Evolutionary conservation across 2,113 vertebrate genomes (phyloP).

Genomic region (Jacana jacana): DNA sequence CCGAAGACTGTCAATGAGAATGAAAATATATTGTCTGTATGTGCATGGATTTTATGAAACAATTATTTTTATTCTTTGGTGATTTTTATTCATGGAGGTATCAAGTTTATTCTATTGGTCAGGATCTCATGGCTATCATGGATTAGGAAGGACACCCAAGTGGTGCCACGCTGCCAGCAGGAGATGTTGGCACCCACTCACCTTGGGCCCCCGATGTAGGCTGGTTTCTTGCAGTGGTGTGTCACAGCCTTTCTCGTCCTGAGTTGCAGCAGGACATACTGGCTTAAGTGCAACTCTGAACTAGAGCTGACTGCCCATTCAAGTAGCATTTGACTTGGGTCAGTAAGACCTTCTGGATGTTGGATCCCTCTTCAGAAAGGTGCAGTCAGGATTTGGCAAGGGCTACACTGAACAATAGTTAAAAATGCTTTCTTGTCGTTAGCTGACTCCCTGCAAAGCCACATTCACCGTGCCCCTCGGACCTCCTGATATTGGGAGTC

Average conservation of each 20-base stretch:
- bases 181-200: not conserved
- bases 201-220: not conserved
- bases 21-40: not conserved
- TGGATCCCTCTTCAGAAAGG: not conserved
- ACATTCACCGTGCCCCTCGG: not conserved
- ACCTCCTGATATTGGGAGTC: not conserved
- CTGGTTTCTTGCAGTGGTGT: not conserved
- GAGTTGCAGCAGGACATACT: not conserved
- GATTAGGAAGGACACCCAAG: not conserved
- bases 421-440: not conserved
- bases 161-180: not conserved
- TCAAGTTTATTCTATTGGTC: not conserved
- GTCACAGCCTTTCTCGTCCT: fast-evolving
- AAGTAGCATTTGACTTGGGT: not conserved
- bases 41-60: not conserved
- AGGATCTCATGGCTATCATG: not conserved
- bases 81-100: not conserved
- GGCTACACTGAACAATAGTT: not conserved
- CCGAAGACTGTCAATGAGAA: not conserved
- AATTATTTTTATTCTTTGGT: not conserved
- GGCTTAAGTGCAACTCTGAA: not conserved
- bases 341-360: not conserved
- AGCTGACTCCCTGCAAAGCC: not conserved
- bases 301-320: not conserved
- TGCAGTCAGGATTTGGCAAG: not conserved